Base-by-base conservation (phyloP, 2,113 vertebrate species). In the Aspiorhynchus laticeps region DNA sequence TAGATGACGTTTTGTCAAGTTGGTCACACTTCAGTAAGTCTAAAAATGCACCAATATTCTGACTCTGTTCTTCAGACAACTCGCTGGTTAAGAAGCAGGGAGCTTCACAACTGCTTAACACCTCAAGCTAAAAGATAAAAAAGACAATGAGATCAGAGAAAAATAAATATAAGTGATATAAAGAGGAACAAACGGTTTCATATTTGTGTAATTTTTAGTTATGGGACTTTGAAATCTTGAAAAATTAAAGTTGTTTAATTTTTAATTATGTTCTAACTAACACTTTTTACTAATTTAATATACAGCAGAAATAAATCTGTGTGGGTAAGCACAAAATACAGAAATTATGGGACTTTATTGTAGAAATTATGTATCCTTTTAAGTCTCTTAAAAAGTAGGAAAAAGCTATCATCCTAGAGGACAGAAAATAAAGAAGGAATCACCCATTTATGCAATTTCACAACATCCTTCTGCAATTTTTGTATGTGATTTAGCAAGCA, bases 121-220 rank as follows among this genome's bases (percentile, higher is more conserved):
- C 92, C 51, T 96, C 95, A 1, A 98, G 92, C 96, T 98, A 88
- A n/a, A 88, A 79, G 41, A 75, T 4, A 76, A 1, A 86, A 87
- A 28, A 38, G 3, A 71, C 26, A 31, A 24, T 15, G 5, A 10
- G 4, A 10, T n/a, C 43, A 31, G 53, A 12, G 19, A 48, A 26
- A 28, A 15, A 28, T 10, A 73, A 73, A 73, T 24, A 5, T 0
- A 24, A 38, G 17, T 71, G 17, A 24, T 38, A 59, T 51, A 51
- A 51, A 51, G 48, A 51, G 48, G 48, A 17, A 51, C 48, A 51
- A 51, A 51, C 14, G 4, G 14, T 51, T 51, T 51, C 8, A 59
- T 24, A n/a, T 59, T 24, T 59, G 21, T 59, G 21, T n/a, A n/a
- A 3, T 24, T 10, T 59, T 59, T 53, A 19, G 51, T 19, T 53